Evolutionary conservation across 1,140 invertebrate species (phyloP), one percentile per base, ranked within the genome.

Genomic region (Aphidius gifuensis): DNA sequence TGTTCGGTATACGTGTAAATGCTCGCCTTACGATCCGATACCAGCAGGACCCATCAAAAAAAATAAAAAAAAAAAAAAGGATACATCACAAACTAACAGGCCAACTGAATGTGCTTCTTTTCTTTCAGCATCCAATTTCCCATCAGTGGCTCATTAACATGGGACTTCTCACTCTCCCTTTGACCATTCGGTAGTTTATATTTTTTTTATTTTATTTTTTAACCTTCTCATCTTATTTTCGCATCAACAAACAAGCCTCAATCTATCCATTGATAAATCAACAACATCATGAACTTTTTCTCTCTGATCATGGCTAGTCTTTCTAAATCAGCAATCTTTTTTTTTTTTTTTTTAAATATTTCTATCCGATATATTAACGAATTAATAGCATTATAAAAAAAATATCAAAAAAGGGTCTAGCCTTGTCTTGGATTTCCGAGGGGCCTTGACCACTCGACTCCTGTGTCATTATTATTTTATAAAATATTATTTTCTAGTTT

Each of bases 21-120:
- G 61, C 64, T 66, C 61, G 64, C 64, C 57, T 62, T 66, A 62
- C 64, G 51, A 66, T 66, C 64, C 61, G 60, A 66, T 62, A 66
- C 57, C 57, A 47, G 23, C 23, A 32, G 23, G 23, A 32, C 23
- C 23, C 4, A 32, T 59, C 44, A 44, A 48, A 62, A 45, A 57
- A 46, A 50, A 51, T n/a, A 42, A 46, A 55, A 62, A 48, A 51
- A 43, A 62, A 54, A 43, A 62, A 54, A 47, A 58, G 21, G 47
- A 46, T 57, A n/a, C 47, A 53, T 8, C 43, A 11, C 32, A 55
- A 38, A 50, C 46, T 39, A 55, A 42, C 53, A 54, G 4, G 38
- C 40, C 38, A 8, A 32, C 23, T 32, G 23, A 32, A 32, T 32
- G 23, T 32, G 7, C 50, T 39, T 53, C 50, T 53, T 53, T 53